phyloP scores from a whole-genome alignment of 2,888 invertebrate genomes.

The Kryphioiulus occultus region DNA sequence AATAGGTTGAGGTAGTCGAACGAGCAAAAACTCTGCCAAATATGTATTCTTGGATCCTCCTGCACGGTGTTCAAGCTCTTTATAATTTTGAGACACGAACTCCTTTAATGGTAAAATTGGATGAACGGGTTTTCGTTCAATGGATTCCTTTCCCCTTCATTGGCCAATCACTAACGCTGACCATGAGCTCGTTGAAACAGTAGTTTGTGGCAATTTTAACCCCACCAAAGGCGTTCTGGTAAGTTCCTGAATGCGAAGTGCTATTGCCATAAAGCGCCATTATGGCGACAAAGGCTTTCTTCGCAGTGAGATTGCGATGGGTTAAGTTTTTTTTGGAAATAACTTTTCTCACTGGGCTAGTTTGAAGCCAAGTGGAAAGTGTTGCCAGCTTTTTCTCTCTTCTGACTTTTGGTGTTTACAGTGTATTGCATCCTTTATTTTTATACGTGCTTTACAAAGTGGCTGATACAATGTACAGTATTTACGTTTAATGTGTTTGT shows the following conservation, averaged over 20 bases:
- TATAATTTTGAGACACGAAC: slow-evolving; percentile 7
- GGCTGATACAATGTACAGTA: background rate
- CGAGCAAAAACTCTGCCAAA: background rate
- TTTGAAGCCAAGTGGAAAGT: slow-evolving; percentile 1
- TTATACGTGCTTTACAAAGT: background rate
- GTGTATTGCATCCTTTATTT: background rate
- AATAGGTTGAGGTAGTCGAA: slow-evolving; percentile 10
- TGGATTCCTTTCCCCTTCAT: background rate
- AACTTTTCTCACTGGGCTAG: background rate
- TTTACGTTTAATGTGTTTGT: too few relatives aligned
- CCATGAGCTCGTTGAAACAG: background rate
- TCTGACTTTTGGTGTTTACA: background rate
- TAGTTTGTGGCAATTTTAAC: slow-evolving; percentile 30
- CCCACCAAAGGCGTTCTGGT: background rate
- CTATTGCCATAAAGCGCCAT: background rate
- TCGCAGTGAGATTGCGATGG: background rate
- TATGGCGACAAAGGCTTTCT: background rate
- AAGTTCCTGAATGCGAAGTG: background rate
- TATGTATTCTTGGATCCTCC: slow-evolving; percentile 24
- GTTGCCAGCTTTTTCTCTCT: background rate
- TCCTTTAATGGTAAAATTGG: slow-evolving; percentile 1
- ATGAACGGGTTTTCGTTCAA: background rate
- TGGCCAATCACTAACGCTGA: background rate
- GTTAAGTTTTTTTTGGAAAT: background rate
- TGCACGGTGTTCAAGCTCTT: background rate